These are phyloP conservation scores for Sycophaga agraensis DNA, from an alignment of 1,140 invertebrate species.

Conservation along the genomic window DNA sequence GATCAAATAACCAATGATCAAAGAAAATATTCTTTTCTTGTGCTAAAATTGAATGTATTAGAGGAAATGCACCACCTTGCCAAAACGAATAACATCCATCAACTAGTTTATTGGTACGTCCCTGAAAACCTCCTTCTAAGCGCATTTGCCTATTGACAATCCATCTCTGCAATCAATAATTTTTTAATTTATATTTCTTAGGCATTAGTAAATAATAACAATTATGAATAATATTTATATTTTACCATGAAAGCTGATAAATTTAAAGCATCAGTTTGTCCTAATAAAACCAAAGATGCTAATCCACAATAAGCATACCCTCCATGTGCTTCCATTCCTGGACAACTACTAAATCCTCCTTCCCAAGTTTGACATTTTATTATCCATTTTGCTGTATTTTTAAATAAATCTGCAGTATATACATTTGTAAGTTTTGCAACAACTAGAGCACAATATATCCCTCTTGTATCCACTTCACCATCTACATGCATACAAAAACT, in stretches of 20 bases:
- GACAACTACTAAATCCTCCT: constrained; percentile 93
- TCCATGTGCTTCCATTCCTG: constrained; percentile 96
- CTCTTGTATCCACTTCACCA: constrained; percentile 95
- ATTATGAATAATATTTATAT: neutral
- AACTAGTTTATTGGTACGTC: constrained; percentile 96
- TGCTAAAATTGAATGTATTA: constrained; percentile 65
- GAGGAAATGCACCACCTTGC: constrained; percentile 90
- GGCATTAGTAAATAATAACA: constrained; percentile 9
- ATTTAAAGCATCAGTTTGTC: constrained; percentile 78
- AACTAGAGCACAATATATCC: constrained; percentile 91
- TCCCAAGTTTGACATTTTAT: constrained; percentile 95
- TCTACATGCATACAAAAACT: constrained; percentile 88
- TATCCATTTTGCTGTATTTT: constrained; percentile 88
- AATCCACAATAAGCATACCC: constrained; percentile 97
- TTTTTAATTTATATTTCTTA: neutral
- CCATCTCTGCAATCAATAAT: constrained; percentile 67
- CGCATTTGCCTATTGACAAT: constrained; percentile 85
- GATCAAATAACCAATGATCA: constrained; percentile 74
- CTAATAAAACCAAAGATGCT: constrained; percentile 82
- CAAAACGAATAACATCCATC: constrained; percentile 99
- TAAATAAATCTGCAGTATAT: constrained; percentile 75
- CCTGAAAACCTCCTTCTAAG: constrained; percentile 91
- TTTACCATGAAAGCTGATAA: constrained; percentile 73
- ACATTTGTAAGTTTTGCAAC: constrained; percentile 88
- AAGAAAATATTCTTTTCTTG: constrained; percentile 41